Evolutionary conservation across 2,888 invertebrate species (phyloP), one percentile per base, ranked within the genome.

Genomic region (Hemistola chrysoprasaria): DNA sequence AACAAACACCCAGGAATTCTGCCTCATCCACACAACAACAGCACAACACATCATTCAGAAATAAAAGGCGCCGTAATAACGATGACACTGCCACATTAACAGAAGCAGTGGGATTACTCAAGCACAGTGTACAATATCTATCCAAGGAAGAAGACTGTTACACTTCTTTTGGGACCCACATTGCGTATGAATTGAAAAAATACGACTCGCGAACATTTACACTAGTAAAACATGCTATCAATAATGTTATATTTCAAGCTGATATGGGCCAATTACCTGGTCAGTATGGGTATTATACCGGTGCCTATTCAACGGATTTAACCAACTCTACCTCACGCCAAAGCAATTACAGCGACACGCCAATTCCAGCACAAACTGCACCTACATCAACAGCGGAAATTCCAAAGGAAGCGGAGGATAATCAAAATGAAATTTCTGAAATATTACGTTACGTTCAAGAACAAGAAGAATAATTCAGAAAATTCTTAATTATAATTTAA

Each of bases 41-140:
- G n/a, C n/a, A 47, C 41, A 39, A 41, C 41, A 47, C 38, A 38
- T 41, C 38, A 47, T 41, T 47, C 44, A 42, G 40, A 39, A 37
- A 41, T 32, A 45, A 51, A 42, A 47, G 32, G 38, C 35, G 35
- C 35, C 33, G 36, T 40, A 36, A 32, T 38, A 42, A 48, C 35
- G 42, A 46, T 48, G 50, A 40, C 35, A 42, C 39, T 47, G 42
- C 35, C 36, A 42, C 31, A 36, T 42, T 47, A 42, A 39, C 41
- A 42, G 42, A 47, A 45, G 42, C 51, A 51, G 42, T 46, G 34
- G 32, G 45, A 51, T 46, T 48, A 46, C 47, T 46, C 48, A 45
- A 51, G 45, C 51, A 47, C 45, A 45, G 41, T 47, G 45, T 46
- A 46, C 45, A 46, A 46, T 48, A 46, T 51, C 48, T 42, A 46